Conservation (phyloP, 2,888 invertebrate genomes). For the Mimas tiliae region DNA sequence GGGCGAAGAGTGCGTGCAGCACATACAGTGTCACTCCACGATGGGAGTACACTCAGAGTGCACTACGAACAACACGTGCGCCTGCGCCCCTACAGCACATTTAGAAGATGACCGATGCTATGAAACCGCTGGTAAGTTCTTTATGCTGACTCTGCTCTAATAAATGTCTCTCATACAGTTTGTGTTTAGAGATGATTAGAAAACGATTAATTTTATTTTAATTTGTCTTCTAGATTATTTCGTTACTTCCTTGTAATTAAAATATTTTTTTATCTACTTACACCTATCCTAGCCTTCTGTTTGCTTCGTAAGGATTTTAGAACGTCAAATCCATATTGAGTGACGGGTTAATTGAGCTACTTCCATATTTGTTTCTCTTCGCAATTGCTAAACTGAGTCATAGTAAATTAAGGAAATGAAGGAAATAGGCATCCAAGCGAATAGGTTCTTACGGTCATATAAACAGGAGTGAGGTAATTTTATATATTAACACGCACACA, state of each 20-base stretch:
- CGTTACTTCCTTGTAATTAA: too few species aligned
- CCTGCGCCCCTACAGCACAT: constrained; percentile 68
- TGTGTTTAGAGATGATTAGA: too few species aligned
- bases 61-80: constrained; percentile 55
- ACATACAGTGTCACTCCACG: constrained; percentile 78
- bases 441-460: too few species aligned
- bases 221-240: too few species aligned
- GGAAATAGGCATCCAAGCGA: neutral
- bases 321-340: constrained; percentile 4
- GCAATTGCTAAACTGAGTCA: neutral
- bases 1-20: constrained; percentile 71
- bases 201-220: too few species aligned
- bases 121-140: constrained; percentile 68
- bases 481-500: too few species aligned
- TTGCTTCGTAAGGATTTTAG: neutral
- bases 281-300: neutral
- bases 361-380: constrained; percentile 15
- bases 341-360: neutral
- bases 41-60: constrained; percentile 77
- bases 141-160: too few species aligned
- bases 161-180: too few species aligned
- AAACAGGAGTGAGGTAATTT: too few species aligned
- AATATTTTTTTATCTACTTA: too few species aligned
- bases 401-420: constrained; percentile 2
- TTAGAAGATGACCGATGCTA: constrained; percentile 76